phyloP scores from a whole-genome alignment of 2,113 vertebrate genomes.

The Synodontis membranacea region DNA sequence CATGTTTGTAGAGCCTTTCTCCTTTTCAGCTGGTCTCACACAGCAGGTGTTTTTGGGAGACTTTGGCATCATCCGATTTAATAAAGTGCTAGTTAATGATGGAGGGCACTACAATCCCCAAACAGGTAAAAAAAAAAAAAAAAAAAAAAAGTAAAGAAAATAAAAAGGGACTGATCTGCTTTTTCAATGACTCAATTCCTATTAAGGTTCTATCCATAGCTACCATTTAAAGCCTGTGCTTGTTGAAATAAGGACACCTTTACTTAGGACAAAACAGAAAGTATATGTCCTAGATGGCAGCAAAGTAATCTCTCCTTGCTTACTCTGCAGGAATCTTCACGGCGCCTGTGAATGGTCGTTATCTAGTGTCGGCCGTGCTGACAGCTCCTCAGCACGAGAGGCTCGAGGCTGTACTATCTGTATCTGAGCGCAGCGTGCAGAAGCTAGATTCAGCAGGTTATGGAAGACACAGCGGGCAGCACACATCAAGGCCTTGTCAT shows the following conservation, averaged over 20 bases:
- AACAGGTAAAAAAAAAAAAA: slow-evolving; percentile 74
- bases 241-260: not conserved
- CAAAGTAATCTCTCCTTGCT: not conserved
- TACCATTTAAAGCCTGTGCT: not conserved
- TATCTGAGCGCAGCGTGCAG: slow-evolving; percentile 85
- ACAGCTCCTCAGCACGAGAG: slow-evolving; percentile 78
- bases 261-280: not conserved
- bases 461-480: slow-evolving; percentile 66
- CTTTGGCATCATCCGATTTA: slow-evolving; percentile 83
- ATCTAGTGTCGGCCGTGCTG: slow-evolving; percentile 86
- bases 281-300: not conserved
- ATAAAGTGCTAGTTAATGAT: slow-evolving; percentile 92
- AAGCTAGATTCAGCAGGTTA: slow-evolving; percentile 80
- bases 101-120: slow-evolving; percentile 85
- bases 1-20: slow-evolving; percentile 70
- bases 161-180: not conserved
- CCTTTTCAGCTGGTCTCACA: slow-evolving; percentile 91
- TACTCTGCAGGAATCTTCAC: slow-evolving; percentile 84
- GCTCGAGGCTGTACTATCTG: slow-evolving; percentile 84
- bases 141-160: slow-evolving; percentile 7
- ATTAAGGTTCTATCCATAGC: not conserved
- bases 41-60: slow-evolving; percentile 75
- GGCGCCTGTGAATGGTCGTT: slow-evolving; percentile 83
- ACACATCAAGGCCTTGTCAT: slow-evolving; percentile 60
- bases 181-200: not conserved